Percentiles rank a stretch among this genome's conserved stretches.
Evolutionary conservation across 2,113 vertebrate species (phyloP).

Genomic region (Stercorarius parasiticus): DNA sequence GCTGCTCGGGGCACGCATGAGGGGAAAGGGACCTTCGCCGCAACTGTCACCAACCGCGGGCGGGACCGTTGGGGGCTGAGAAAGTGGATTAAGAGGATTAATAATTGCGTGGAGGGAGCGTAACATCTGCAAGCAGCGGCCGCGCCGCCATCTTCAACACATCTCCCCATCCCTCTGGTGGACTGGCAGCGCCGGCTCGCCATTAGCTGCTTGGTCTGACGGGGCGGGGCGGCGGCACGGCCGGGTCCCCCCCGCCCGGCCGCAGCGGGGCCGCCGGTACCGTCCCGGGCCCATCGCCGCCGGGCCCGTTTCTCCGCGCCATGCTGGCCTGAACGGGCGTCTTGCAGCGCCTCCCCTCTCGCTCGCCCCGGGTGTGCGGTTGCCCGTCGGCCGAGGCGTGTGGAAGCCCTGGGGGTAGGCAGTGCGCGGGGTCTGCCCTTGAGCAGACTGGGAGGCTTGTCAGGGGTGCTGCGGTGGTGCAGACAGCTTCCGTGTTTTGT

Average conservation of each 20-base stretch:
- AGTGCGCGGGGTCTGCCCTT: rapidly evolving
- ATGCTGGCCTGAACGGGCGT: rapidly evolving
- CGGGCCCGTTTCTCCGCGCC: too few relatives aligned
- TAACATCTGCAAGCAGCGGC: rapidly evolving
- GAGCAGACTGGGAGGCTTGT: not conserved
- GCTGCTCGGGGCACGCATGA: rapidly evolving
- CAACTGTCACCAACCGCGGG: rapidly evolving
- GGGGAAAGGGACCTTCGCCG: not conserved
- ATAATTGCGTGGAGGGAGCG: rapidly evolving
- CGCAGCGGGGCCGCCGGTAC: too few relatives aligned
- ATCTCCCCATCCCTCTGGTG: rapidly evolving
- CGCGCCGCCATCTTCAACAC: rapidly evolving
- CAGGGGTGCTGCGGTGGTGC: rapidly evolving
- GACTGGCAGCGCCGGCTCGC: not conserved
- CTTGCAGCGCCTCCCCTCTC: rapidly evolving
- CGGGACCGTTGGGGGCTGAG: rapidly evolving
- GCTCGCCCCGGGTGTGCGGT: rapidly evolving
- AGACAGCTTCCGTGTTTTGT: rapidly evolving
- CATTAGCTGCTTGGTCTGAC: not conserved
- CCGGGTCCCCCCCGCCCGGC: too few relatives aligned
- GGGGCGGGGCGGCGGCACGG: not conserved
- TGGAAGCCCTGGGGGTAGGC: not conserved
- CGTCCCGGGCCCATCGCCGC: too few relatives aligned
- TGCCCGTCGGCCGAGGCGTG: rapidly evolving
- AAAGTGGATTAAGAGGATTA: not conserved